Conservation (phyloP, 2,797 vertebrate species). For the Trachops cirrhosus region DNA sequence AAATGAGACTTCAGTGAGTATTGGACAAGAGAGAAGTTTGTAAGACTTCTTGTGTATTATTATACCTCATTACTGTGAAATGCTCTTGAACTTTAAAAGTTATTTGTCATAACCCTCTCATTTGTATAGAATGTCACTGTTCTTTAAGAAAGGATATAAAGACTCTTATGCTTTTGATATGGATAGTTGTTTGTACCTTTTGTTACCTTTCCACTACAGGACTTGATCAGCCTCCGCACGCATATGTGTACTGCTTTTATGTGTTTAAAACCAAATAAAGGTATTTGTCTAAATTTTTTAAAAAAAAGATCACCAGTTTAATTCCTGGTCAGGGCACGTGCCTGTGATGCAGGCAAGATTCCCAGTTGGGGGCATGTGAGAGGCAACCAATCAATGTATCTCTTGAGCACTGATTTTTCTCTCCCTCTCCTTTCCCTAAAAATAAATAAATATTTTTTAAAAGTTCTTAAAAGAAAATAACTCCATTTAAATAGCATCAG, state of each 20-base stretch:
- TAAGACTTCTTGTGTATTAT: conserved; percentile 1
- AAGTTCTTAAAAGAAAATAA: background rate
- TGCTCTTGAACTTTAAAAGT: conserved; percentile 43
- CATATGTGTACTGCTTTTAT: background rate
- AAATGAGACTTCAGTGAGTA: conserved; percentile 92
- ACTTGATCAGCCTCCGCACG: background rate
- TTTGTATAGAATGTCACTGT: conserved; percentile 33
- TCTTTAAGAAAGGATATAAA: conserved; percentile 18
- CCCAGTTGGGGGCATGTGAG: background rate
- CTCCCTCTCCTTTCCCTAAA: background rate
- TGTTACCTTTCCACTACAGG: background rate
- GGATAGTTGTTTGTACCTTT: conserved; percentile 48
- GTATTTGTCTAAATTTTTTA: conserved; percentile 39
- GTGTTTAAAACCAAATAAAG: conserved; percentile 63
- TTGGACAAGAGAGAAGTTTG: background rate
- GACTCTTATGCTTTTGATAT: conserved; percentile 30
- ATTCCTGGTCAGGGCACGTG: background rate
- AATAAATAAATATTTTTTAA: background rate
- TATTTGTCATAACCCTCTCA: conserved; percentile 2
- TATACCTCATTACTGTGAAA: conserved; percentile 48
- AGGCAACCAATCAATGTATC: background rate
- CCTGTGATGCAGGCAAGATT: background rate
- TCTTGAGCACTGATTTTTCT: background rate
- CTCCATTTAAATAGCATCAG: conserved; percentile 29
- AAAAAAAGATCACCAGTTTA: background rate